Evolutionary conservation across 2,113 vertebrate species (phyloP), one percentile per base, ranked within the genome.

Genomic region (Pluvianellus socialis): DNA sequence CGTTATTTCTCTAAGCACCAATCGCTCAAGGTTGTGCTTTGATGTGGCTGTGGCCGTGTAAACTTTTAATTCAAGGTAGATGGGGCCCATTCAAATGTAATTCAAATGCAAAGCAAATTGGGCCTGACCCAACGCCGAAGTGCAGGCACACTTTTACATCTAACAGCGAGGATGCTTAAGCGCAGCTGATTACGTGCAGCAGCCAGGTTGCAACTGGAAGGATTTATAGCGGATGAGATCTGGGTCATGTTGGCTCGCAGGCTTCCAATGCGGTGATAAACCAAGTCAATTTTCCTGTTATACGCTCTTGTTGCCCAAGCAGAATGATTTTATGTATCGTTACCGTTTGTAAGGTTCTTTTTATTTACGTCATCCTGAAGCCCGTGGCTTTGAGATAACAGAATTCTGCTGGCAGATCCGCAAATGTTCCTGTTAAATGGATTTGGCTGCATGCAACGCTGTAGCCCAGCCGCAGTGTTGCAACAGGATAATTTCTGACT

Each of bases 141-240:
- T 12, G 27, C 38, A 50, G 75, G 45, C 63, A 61, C 13, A 0
- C 38, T 88, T 71, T 3, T 67, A 20, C 33, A 8, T 0, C 1
- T 52, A 72, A 28, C 52, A 73, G 49, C 49, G 67, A 76, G 82
- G 52, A 26, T 74, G 56, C 65, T 90, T 81, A 90, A 55, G 82
- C 79, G 90, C 76, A 94, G 75, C 90, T 92, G 94, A 59, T 92
- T 93, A 89, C 4, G 44, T 71, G 56, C 47, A 71, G 40, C 82
- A 56, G 58, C 23, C 1, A 75, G 73, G 42, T 33, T 94, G 71
- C 50, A 86, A 56, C 90, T 77, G 86, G 14, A 92, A 44, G 68
- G 90, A 62, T 94, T 96, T 90, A 2, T 67, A 93, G 47, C 27
- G 58, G 50, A 14, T 82, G n/a, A 74, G 71, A 63, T 97, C 59